Percentiles rank a stretch among this genome's conserved stretches.
Conservation (phyloP, 2,113 vertebrate genomes). For the Todiramphus saurophagus region DNA sequence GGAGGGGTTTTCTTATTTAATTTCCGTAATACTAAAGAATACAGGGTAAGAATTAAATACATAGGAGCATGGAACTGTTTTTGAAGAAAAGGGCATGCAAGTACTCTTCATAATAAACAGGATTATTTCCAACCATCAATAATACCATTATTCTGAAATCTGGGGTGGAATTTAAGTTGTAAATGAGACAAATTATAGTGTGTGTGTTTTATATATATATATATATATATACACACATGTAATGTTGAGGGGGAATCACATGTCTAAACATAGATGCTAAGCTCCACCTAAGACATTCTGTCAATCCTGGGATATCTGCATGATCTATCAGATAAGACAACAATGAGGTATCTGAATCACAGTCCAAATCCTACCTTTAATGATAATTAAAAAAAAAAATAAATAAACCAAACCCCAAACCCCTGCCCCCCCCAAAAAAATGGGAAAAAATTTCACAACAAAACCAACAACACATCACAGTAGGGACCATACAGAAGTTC, state of each 20-base stretch:
- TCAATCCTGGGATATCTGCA: neutral
- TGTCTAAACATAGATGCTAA: neutral
- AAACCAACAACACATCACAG: neutral
- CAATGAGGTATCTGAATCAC: neutral
- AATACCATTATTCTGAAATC: neutral
- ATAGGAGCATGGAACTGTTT: neutral
- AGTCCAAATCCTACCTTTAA: neutral
- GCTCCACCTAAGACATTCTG: neutral
- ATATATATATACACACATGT: neutral
- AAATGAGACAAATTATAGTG: neutral
- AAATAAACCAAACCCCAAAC: too few species aligned
- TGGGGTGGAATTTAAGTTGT: neutral
- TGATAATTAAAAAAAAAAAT: neutral
- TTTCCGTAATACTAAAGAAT: neutral
- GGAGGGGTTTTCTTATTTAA: neutral
- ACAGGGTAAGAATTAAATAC: neutral
- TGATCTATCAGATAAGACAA: neutral
- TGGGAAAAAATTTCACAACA: neutral
- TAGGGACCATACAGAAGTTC: neutral
- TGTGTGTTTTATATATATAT: neutral
- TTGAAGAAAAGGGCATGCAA: neutral
- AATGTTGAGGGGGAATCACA: neutral
- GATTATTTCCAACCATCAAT: neutral
- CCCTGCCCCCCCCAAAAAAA: too few species aligned
- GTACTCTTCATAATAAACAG: neutral